phyloP scores from a whole-genome alignment of 2,888 invertebrate genomes.

The Plemyria rubiginata region DNA sequence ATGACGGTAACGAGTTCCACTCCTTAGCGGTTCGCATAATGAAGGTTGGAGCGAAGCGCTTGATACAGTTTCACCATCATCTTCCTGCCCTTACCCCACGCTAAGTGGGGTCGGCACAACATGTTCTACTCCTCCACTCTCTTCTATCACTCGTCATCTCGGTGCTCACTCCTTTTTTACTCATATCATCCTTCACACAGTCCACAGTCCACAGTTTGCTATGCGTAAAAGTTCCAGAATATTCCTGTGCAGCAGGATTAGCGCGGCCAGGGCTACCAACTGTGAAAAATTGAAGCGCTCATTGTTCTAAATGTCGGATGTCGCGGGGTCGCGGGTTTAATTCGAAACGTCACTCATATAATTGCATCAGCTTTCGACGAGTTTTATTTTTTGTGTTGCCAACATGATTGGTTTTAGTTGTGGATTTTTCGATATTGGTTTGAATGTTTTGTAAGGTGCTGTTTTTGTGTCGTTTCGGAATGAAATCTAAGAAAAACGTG shows the following conservation, averaged over 20 bases:
- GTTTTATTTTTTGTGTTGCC: conserved; percentile 36
- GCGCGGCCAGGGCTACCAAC: conserved; percentile 55
- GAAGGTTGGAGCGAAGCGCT: too few species aligned
- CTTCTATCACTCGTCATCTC: too few species aligned
- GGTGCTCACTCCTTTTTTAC: too few species aligned
- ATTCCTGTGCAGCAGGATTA: conserved; percentile 63
- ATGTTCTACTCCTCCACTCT: too few species aligned
- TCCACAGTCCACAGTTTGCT: too few species aligned
- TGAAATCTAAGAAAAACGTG: not conserved
- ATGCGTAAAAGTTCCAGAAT: conserved; percentile 47
- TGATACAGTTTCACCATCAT: too few species aligned
- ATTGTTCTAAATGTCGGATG: conserved; percentile 81
- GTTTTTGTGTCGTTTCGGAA: not conserved
- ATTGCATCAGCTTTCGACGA: conserved; percentile 59
- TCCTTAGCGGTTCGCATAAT: too few species aligned
- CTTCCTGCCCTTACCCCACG: too few species aligned
- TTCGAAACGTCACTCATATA: conserved; percentile 51
- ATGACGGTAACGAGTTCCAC: too few species aligned
- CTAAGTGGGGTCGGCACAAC: too few species aligned
- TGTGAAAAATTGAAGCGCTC: conserved; percentile 80
- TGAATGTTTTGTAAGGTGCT: not conserved
- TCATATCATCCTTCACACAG: too few species aligned
- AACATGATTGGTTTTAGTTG: conserved; percentile 27
- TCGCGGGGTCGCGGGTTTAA: conserved; percentile 55
- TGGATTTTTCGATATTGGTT: conserved; percentile 15